A percentile compares a stretch with the other conserved stretches of the same genome.
These are phyloP conservation scores for Psilopogon haemacephalus DNA, from an alignment of 2,113 vertebrate species.

Conservation along the genomic window DNA sequence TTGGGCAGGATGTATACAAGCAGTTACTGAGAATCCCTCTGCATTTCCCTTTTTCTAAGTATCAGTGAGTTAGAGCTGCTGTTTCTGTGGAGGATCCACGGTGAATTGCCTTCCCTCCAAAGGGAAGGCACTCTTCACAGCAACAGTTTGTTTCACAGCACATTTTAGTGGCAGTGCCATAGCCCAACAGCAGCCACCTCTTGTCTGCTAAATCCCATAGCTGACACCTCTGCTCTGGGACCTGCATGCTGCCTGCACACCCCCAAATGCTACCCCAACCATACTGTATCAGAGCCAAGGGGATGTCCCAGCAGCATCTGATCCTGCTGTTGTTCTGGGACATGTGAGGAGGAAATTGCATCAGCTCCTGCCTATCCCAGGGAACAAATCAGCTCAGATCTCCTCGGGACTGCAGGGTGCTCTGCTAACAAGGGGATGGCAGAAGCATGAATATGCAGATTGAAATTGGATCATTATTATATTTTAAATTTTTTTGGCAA, in stretches of 20 bases:
- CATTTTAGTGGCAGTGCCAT: neutral
- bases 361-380: neutral
- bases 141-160: no score
- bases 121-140: no score
- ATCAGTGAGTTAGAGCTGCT: neutral
- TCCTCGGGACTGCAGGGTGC: neutral
- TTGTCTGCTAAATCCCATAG: neutral
- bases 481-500: constrained; percentile 21
- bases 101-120: neutral
- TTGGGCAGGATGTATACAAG: neutral
- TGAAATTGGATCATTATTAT: neutral
- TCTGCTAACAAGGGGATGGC: neutral
- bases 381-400: neutral
- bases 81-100: neutral
- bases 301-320: neutral
- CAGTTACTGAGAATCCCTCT: neutral
- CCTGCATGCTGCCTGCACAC: neutral
- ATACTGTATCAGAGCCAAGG: neutral
- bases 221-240: neutral
- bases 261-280: neutral
- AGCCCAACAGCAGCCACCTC: neutral
- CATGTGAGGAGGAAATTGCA: neutral
- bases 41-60: neutral
- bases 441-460: constrained; percentile 27
- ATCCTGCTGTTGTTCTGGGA: neutral